These are phyloP conservation scores for Tachysurus fulvidraco DNA, from an alignment of 2,113 vertebrate genomes.

Conservation along the genomic window DNA sequence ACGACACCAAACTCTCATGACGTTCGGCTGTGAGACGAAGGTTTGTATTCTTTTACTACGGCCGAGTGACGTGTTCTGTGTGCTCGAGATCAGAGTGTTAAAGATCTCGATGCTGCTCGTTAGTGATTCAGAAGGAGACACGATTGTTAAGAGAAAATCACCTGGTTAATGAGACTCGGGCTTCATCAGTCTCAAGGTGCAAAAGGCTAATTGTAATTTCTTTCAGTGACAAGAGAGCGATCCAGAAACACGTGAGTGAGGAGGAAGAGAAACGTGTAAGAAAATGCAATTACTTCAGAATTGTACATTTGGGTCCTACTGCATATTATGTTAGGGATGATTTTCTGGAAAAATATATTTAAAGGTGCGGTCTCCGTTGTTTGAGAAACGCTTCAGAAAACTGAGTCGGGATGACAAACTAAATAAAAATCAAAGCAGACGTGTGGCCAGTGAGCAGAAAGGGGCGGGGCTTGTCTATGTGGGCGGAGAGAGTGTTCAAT, in stretches of 20 bases:
- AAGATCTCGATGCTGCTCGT: neutral
- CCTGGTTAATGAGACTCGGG: constrained; percentile 24
- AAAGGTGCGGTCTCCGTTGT: too few species aligned
- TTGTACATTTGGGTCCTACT: neutral
- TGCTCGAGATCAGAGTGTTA: neutral
- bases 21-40: neutral
- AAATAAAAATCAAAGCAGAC: too few species aligned
- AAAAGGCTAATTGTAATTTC: constrained; percentile 12
- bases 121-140: neutral
- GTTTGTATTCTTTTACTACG: neutral
- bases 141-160: constrained; percentile 6
- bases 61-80: neutral
- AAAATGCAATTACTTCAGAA: neutral
- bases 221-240: neutral
- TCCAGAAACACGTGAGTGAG: neutral
- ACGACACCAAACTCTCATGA: neutral
- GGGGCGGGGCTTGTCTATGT: too few species aligned
- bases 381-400: too few species aligned
- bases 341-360: neutral
- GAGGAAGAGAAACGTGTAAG: neutral
- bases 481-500: too few species aligned
- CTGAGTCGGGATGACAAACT: too few species aligned
- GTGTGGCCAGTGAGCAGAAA: too few species aligned
- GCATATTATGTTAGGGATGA: neutral
- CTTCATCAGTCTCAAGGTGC: constrained; percentile 20